phyloP scores from a whole-genome alignment of 2,797 vertebrate genomes.

The Choloepus didactylus region DNA sequence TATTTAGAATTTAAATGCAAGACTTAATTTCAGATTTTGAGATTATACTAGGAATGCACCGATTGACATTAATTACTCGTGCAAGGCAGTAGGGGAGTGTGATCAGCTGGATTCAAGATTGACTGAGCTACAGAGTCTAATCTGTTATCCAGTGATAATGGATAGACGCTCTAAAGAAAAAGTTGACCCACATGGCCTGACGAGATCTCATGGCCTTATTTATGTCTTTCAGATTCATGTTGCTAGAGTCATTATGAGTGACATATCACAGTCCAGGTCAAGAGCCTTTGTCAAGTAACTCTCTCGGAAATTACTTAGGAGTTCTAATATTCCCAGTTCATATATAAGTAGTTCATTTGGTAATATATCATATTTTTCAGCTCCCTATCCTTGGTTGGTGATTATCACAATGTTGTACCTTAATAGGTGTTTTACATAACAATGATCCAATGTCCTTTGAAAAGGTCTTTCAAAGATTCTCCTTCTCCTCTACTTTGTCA shows the following conservation, averaged over 20 bases:
- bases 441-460: background rate
- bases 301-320: slow-evolving; percentile 8
- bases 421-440: background rate
- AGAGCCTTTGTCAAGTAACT: background rate
- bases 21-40: slow-evolving; percentile 35
- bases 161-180: slow-evolving; percentile 32
- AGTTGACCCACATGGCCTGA: background rate
- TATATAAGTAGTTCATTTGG: background rate
- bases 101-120: background rate
- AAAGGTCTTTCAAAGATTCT: background rate
- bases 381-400: background rate
- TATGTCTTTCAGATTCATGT: background rate
- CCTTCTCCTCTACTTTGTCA: background rate
- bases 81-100: background rate
- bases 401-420: background rate
- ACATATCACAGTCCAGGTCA: slow-evolving; percentile 5
- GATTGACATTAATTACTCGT: slow-evolving; percentile 31
- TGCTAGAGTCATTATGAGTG: slow-evolving; percentile 48
- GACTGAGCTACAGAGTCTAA: background rate
- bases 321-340: background rate
- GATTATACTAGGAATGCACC: background rate
- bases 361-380: background rate
- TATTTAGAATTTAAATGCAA: slow-evolving; percentile 45
- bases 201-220: background rate
- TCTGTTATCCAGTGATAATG: slow-evolving; percentile 13